These are phyloP conservation scores for Hemithea aestivaria DNA, from an alignment of 2,888 invertebrate genomes.

Conservation along the genomic window DNA sequence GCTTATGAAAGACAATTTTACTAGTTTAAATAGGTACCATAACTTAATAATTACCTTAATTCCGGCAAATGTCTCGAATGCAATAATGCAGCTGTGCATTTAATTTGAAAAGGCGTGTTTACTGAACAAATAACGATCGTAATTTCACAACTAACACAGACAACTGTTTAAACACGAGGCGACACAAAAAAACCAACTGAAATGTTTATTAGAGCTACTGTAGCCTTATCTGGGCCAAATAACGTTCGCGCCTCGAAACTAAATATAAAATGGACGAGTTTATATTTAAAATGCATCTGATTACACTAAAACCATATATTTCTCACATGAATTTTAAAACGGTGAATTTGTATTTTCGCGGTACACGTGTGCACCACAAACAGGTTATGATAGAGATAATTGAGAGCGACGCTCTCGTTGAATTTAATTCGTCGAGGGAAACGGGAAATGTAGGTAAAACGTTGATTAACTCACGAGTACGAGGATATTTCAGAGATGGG, in stretches of 20 bases:
- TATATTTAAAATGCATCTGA: no score
- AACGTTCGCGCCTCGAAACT: not conserved
- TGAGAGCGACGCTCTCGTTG: not conserved
- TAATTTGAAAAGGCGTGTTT: not conserved
- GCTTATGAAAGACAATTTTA: no score
- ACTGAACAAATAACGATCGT: conserved; percentile 1
- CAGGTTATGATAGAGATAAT: no score
- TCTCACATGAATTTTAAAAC: no score
- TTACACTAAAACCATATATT: no score
- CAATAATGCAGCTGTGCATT: no score
- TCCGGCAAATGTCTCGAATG: no score
- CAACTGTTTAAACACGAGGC: conserved; percentile 10
- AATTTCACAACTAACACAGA: conserved; percentile 8
- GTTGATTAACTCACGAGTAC: conserved; percentile 36
- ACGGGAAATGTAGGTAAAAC: conserved; percentile 18
- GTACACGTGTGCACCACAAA: no score
- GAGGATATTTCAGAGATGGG: conserved; percentile 33
- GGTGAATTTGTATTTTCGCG: no score
- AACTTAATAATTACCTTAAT: no score
- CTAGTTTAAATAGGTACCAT: no score
- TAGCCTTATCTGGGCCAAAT: conserved; percentile 4
- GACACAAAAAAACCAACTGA: conserved; percentile 7
- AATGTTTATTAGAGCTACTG: conserved; percentile 8
- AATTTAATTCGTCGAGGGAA: conserved; percentile 9
- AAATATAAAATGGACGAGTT: no score